Base-by-base conservation (phyloP, 2,888 invertebrate genomes). In the Caradrina kadenii region DNA sequence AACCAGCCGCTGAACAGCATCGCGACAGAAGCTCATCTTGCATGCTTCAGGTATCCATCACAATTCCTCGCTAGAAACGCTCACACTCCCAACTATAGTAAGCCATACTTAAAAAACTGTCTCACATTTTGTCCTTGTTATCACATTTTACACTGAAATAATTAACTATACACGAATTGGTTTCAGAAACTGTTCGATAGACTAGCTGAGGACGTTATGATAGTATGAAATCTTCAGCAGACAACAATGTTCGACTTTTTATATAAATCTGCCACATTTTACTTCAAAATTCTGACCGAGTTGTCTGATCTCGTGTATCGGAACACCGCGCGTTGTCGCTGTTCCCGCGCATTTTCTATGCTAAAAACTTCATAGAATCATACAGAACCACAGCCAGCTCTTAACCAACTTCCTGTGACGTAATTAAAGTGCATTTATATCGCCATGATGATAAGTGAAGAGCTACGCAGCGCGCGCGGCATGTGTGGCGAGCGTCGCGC, bases 121-220 rank as follows among this genome's bases (percentile, higher is more conserved):
- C 76, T 80, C 81, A 64, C 76, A 65, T 76, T 66, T 80, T 63
- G 81, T 80, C 81, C 72, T 77, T 69, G 50, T 55, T 53, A 39
- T 78, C 78, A 78, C 78, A 78, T 80, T 76, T 66, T 66, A 71
- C 78, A 80, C 72, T 66, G 71, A 80, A 80, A 61, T 80, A 63
- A 49, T 75, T 54, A 76, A 80, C 63, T 76, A 61, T 56, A 63
- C 77, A 61, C 63, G 22, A 58, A 75, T 65, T 66, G 42, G 45
- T 70, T 62, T 65, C 31, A 55, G 49, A 31, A 68, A 79, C 62
- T 69, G 52, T 79, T 66, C 15, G 31, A 35, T 54, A n/a, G 13
- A 59, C 42, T 42, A 35, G 53, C 49, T 42, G 39, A 45, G 15
- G 22, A 31, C 56, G n/a, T 11, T 54, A 61, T 70, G 62, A 56